A percentile compares a stretch with the other conserved stretches of the same genome.
Conservation (phyloP, 2,888 invertebrate species). For the Agrenia bidenticulata region DNA sequence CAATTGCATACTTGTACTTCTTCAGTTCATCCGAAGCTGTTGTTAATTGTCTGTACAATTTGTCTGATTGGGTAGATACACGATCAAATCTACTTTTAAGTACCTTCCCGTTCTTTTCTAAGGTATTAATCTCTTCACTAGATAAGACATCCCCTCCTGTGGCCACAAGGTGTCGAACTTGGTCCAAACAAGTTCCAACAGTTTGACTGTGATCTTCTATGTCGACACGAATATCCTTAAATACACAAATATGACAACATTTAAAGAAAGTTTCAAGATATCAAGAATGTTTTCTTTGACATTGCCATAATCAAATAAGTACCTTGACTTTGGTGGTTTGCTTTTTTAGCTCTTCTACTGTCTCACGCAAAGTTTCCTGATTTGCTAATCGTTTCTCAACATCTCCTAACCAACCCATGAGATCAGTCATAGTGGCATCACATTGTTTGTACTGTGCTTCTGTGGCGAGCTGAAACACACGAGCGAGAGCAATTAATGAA, state of each 20-base stretch:
- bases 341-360: constrained; percentile 79
- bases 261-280: constrained; percentile 17
- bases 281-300: too few relatives aligned
- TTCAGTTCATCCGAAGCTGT: constrained; percentile 84
- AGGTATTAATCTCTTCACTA: constrained; percentile 81
- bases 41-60: constrained; percentile 71
- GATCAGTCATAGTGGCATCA: constrained; percentile 79
- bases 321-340: constrained; percentile 88
- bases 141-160: constrained; percentile 90
- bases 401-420: constrained; percentile 82
- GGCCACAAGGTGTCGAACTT: constrained; percentile 83
- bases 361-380: constrained; percentile 83
- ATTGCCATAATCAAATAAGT: too few relatives aligned
- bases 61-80: constrained; percentile 76
- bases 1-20: constrained; percentile 74
- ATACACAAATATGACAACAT: background rate
- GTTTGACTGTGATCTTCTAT: constrained; percentile 81
- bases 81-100: constrained; percentile 80
- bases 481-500: too few relatives aligned
- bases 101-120: constrained; percentile 83
- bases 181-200: constrained; percentile 81
- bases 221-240: constrained; percentile 83
- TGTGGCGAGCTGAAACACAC: constrained; percentile 89
- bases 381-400: constrained; percentile 80
- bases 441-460: constrained; percentile 91